These are phyloP conservation scores for Saturnia pavonia DNA, from an alignment of 2,888 invertebrate species.

Conservation along the genomic window DNA sequence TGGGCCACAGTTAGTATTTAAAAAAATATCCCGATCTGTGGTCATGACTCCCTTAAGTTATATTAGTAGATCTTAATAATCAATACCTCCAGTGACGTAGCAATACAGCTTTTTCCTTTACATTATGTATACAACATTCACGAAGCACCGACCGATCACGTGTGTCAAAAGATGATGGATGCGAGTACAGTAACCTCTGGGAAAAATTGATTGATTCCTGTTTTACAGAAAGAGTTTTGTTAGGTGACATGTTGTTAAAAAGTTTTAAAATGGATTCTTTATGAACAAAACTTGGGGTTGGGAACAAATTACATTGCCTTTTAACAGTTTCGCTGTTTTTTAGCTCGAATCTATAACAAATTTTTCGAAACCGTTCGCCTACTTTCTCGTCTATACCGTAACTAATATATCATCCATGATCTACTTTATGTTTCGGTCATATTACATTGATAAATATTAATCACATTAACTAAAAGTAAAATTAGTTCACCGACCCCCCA, in stretches of 20 bases:
- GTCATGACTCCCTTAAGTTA: neutral
- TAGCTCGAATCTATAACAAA: neutral
- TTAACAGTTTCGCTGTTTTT: neutral
- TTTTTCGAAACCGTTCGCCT: neutral
- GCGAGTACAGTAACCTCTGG: constrained; percentile 30
- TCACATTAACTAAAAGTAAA: too few species aligned
- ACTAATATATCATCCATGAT: too few species aligned
- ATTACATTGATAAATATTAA: too few species aligned
- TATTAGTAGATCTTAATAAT: neutral
- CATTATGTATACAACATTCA: neutral
- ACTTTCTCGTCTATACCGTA: too few species aligned
- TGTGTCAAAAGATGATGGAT: constrained; percentile 33
- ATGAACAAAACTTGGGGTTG: neutral
- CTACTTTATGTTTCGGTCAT: too few species aligned
- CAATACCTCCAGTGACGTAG: constrained; percentile 3
- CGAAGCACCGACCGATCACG: neutral
- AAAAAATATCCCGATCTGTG: too few species aligned
- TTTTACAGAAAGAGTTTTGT: constrained; percentile 13
- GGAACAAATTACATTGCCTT: neutral
- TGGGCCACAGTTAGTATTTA: too few species aligned
- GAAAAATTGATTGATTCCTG: constrained; percentile 38
- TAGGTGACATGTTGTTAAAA: constrained; percentile 4
- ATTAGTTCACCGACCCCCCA: too few species aligned
- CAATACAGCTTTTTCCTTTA: neutral
- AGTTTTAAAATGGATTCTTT: constrained; percentile 3